Conservation (phyloP, 2,797 vertebrate species). For the Sebastes diploproa region DNA sequence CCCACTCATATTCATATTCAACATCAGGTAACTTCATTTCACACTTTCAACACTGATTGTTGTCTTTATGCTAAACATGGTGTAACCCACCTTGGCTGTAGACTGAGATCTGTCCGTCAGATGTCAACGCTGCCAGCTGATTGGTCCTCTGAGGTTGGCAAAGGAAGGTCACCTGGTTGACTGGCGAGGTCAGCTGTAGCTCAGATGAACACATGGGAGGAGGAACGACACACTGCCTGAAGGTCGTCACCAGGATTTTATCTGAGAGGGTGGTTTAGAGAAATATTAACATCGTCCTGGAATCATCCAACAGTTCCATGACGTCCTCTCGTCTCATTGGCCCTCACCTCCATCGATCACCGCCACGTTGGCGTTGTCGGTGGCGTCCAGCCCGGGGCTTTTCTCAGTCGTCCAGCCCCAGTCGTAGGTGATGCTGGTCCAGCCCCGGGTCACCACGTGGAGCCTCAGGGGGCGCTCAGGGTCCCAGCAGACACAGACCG, state of each 20-base stretch:
- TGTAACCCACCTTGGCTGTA: conserved; percentile 82
- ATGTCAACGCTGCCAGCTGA: conserved; percentile 87
- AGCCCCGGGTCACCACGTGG: conserved; percentile 84
- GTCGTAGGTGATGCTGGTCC: conserved; percentile 87
- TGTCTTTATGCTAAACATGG: not conserved
- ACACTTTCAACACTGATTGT: too few relatives aligned
- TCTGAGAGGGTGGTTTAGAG: conserved; percentile 69
- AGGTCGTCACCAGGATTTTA: conserved; percentile 89
- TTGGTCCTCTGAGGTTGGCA: conserved; percentile 78
- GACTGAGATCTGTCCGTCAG: conserved; percentile 83
- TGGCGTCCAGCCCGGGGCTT: conserved; percentile 75
- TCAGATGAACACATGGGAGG: conserved; percentile 93
- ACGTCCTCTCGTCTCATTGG: not conserved
- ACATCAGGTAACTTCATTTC: not conserved
- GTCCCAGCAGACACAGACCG: conserved; percentile 90
- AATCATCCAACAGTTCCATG: not conserved
- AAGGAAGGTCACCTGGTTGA: conserved; percentile 90
- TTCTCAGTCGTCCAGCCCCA: conserved; percentile 91
- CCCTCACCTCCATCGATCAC: conserved; percentile 93
- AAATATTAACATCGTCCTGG: not conserved
- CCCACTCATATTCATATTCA: not conserved
- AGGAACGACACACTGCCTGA: conserved; percentile 89
- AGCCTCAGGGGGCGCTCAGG: conserved; percentile 82
- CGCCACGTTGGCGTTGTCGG: conserved; percentile 87
- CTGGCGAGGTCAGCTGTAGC: conserved; percentile 82